phyloP scores from a whole-genome alignment of 2,113 vertebrate species.

The Chiloscyllium plagiosum region DNA sequence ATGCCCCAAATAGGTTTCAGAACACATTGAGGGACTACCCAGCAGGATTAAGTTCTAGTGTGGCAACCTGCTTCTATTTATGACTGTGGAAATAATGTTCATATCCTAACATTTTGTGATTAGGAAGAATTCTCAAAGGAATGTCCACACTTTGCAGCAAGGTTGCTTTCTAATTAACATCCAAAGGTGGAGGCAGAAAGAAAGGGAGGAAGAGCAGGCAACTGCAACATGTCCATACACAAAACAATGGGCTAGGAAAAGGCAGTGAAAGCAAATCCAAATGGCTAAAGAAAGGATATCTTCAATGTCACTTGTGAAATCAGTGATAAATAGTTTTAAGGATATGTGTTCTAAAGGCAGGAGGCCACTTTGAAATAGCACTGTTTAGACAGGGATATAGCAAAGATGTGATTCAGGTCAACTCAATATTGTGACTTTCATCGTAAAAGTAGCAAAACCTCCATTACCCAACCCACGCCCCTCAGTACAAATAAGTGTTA shows the following conservation, averaged over 20 bases:
- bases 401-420: not conserved
- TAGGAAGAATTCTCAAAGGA: not conserved
- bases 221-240: not conserved
- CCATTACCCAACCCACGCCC: too few relatives aligned
- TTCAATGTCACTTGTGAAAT: not conserved
- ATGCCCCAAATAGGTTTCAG: not conserved
- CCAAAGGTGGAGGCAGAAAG: not conserved
- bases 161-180: not conserved
- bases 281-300: not conserved
- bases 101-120: not conserved
- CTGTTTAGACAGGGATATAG: not conserved
- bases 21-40: not conserved
- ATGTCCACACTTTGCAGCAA: not conserved
- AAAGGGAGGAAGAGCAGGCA: not conserved
- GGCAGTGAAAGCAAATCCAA: not conserved
- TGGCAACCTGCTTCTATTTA: not conserved
- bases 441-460: not conserved
- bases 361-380: not conserved
- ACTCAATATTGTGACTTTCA: not conserved
- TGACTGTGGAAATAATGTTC: not conserved
- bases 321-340: not conserved
- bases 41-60: not conserved
- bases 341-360: not conserved
- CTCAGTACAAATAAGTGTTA: not conserved
- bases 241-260: not conserved